These are phyloP conservation scores for Mylabris phalerata DNA, from an alignment of 1,140 invertebrate genomes.

Conservation along the genomic window DNA sequence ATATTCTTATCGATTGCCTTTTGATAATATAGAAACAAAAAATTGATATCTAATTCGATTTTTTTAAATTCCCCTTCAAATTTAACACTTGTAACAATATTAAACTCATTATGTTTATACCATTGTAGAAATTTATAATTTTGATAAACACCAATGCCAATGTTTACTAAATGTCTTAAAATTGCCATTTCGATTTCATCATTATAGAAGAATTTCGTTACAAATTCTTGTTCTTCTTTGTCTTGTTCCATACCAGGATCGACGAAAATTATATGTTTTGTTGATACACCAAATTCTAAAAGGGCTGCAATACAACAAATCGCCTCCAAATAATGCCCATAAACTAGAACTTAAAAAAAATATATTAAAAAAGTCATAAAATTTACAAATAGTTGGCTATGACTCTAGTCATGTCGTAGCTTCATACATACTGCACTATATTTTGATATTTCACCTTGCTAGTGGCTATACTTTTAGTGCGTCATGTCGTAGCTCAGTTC, in stretches of 20 bases:
- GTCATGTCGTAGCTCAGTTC: too few relatives aligned
- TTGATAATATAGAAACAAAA: conserved; percentile 47
- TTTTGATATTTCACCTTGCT: too few relatives aligned
- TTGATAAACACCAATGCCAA: conserved; percentile 23
- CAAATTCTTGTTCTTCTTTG: conserved; percentile 23
- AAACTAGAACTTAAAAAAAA: conserved; percentile 49
- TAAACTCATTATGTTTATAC: conserved; percentile 20
- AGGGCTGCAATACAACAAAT: conserved; percentile 53
- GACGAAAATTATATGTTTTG: conserved; percentile 47
- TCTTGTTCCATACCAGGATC: conserved; percentile 39
- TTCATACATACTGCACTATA: too few relatives aligned
- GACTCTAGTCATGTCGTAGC: too few relatives aligned
- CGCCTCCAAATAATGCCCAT: conserved; percentile 54
- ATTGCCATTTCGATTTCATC: conserved; percentile 28
- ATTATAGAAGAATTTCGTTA: conserved; percentile 36
- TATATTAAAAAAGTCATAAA: background rate
- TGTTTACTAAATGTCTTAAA: conserved; percentile 8
- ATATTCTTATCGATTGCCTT: conserved; percentile 40
- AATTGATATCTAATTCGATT: conserved; percentile 42
- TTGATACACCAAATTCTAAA: conserved; percentile 47
- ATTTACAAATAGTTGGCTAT: too few relatives aligned
- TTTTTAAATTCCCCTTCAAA: conserved; percentile 45
- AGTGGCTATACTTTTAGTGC: too few relatives aligned
- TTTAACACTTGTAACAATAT: conserved; percentile 25
- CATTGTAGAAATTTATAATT: conserved; percentile 34